A percentile compares a stretch with the other conserved stretches of the same genome.
Evolutionary conservation across 2,797 vertebrate genomes (phyloP).

Genomic region (Graptemys geographica): DNA sequence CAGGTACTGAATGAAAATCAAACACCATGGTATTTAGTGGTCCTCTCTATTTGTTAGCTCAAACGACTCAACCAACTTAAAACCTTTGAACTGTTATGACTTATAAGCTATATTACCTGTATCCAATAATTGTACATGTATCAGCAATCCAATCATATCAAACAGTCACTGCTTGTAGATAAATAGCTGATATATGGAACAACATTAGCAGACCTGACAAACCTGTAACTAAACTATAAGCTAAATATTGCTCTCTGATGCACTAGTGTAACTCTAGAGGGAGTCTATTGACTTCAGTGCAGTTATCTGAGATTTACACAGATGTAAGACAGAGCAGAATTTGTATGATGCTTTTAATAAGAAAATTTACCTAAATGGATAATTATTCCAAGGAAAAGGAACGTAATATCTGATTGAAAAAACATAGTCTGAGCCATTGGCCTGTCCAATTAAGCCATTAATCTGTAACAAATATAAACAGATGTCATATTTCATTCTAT

Average conservation of each 20-base stretch:
- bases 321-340: neutral
- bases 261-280: neutral
- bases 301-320: neutral
- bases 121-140: neutral
- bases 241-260: neutral
- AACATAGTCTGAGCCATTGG: neutral
- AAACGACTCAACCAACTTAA: neutral
- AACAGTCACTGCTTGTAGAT: neutral
- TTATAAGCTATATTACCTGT: neutral
- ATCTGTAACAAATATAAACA: neutral
- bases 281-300: neutral
- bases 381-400: neutral
- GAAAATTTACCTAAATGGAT: neutral
- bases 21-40: neutral
- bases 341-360: neutral
- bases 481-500: neutral
- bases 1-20: neutral
- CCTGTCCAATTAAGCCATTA: neutral
- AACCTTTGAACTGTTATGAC: neutral
- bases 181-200: neutral
- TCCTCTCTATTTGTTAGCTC: neutral
- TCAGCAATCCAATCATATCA: neutral
- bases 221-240: neutral
- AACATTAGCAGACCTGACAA: neutral
- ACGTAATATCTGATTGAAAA: neutral